Base-by-base conservation (phyloP, 2,888 invertebrate species). In the Epinotia bilunana region DNA sequence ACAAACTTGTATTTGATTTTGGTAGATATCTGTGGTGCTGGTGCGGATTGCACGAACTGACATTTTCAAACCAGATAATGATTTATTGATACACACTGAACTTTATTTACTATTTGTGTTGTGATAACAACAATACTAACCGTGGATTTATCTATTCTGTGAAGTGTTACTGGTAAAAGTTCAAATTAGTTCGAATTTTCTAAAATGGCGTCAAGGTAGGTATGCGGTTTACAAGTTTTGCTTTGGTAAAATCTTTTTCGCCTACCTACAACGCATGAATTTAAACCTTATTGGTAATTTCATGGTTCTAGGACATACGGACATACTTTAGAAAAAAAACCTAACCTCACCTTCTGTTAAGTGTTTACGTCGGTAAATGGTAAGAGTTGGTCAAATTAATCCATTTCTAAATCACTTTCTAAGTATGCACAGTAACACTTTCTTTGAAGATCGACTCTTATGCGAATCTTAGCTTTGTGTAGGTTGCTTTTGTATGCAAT, bases 161-260 rank as follows among this genome's bases (percentile, higher is more conserved):
- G 53, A 33, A 28, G 28, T 65, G 65, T 65, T 55, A 28, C 49
- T 18, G 23, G 13, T 49, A 28, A 23, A 68, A 57, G 5, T 58
- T 67, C 6, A 28, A 60, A 55, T 33, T 57, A 68, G 57, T 39
- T 68, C 18, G 16, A 58, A 58, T 20, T 49, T 12, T n/a, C 43
- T 57, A 69, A 23, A 69, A 69, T 69, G 69, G 58, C 58, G 58
- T 60, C 46, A 69, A 46, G 69, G 69, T 69, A 69, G 53, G 65
- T 53, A n/a, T 23, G 28, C 53, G 23, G 23, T 68, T n/a, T 58
- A 39, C 20, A 20, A 60, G 58, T 60, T 69, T 46, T 58, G 9
- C n/a, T 13, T 57, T 28, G 39, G 39, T 57, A 13, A 69, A n/a
- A 60, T 46, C 20, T 57, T 58, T 39, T 7, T 23, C 33, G 11